Percentiles rank a stretch among this genome's conserved stretches.
phyloP scores from a whole-genome alignment of 2,888 invertebrate genomes.

The Globia sparganii region DNA sequence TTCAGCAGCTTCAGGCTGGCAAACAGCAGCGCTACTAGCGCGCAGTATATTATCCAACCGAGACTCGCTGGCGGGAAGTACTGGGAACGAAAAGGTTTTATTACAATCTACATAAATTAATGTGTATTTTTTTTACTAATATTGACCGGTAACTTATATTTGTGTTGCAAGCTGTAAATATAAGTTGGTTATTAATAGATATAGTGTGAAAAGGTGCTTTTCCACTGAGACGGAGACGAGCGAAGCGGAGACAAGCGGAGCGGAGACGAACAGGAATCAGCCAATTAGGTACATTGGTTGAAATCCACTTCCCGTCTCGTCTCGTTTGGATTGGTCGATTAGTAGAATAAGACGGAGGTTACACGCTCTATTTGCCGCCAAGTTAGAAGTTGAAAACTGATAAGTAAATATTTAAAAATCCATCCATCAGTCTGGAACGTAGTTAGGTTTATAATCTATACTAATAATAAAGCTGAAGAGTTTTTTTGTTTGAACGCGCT shows the following conservation, averaged over 20 bases:
- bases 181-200: no score
- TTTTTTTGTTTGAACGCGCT: no score
- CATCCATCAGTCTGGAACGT: not conserved
- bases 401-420: not conserved
- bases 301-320: not conserved
- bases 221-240: not conserved
- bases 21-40: constrained; percentile 95
- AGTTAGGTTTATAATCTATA: no score
- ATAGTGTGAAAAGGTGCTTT: not conserved
- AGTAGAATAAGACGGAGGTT: not conserved
- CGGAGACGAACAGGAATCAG: not conserved
- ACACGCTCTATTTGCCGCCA: not conserved
- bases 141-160: no score
- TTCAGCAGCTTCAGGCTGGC: constrained; percentile 96
- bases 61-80: constrained; percentile 95
- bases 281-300: not conserved
- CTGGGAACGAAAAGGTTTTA: constrained; percentile 84
- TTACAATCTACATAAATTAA: not conserved
- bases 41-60: constrained; percentile 97
- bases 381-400: not conserved
- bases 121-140: no score
- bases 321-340: not conserved
- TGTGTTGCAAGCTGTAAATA: no score
- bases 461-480: no score
- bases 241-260: not conserved